Percentiles rank a stretch among this genome's conserved stretches.
These are phyloP conservation scores for Pterocles orientalis DNA, from an alignment of 2,113 vertebrate species.

Conservation along the genomic window DNA sequence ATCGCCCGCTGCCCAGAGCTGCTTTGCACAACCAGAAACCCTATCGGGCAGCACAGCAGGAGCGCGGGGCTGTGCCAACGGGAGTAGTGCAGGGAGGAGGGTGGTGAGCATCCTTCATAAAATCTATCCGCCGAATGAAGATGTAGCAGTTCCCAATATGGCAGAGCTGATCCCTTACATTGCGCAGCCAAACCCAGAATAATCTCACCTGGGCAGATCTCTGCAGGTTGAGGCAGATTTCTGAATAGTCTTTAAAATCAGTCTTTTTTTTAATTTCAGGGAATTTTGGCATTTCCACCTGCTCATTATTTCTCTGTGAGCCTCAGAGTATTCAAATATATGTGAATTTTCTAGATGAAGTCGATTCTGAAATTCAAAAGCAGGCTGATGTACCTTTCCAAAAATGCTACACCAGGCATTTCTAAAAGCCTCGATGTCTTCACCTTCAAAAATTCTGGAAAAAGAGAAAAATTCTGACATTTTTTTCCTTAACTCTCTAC, in stretches of 20 bases:
- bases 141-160: rapidly evolving
- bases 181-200: background rate
- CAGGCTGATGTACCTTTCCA: background rate
- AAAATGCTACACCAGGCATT: background rate
- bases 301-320: background rate
- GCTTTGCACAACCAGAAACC: rapidly evolving
- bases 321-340: background rate
- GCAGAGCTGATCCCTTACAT: background rate
- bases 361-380: background rate
- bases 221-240: background rate
- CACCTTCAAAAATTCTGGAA: background rate
- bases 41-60: rapidly evolving
- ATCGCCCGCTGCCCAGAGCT: background rate
- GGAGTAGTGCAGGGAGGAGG: background rate
- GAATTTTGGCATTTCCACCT: background rate
- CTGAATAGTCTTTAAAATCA: background rate
- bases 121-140: rapidly evolving
- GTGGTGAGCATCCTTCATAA: rapidly evolving
- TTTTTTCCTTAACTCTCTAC: background rate
- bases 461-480: background rate
- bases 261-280: background rate
- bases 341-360: background rate
- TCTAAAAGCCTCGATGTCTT: background rate
- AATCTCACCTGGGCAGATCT: background rate
- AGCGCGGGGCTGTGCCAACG: rapidly evolving